Base-by-base conservation (phyloP, 1,140 invertebrate genomes). In the Ostrea edulis region DNA sequence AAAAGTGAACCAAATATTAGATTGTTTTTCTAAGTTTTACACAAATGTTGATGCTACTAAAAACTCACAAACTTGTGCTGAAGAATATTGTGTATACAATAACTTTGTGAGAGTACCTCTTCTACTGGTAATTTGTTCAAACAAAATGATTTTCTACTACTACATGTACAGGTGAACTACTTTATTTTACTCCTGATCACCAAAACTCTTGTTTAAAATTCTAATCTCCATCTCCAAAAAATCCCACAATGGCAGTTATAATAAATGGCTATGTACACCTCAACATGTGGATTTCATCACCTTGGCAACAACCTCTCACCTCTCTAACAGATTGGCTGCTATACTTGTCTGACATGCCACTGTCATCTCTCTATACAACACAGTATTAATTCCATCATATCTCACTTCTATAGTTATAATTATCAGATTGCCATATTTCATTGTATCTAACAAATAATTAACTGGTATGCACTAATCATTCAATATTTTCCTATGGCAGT, bases 291-390 rank as follows among this genome's bases (percentile, higher is more conserved):
- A 77, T 25, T 25, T 77, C 25, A 29, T 77, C 68, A 77, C 68
- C 68, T 35, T 77, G 29, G 29, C 25, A 77, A 77, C 68, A 77
- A 77, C 68, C 68, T 77, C 68, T 77, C 68, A 77, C 68, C 68
- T 77, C 25, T 77, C 3, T 77, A 12, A 77, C 29, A 17, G 68
- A 77, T 11, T 77, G 68, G 68, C 22, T 77, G 29, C 68, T 77
- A 29, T 29, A 77, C 14, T 29, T 77, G 22, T 77, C 68, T 77
- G 68, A 77, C 68, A 29, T 77, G 25, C 22, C 29, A 29, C 68
- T 77, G 22, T 35, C 68, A 77, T 77, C 68, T 25, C 68, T 77
- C 68, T 77, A 77, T 77, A 77, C 29, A 29, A 29, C n/a, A 58
- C 68, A 77, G 12, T 62, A 62, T n/a, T 2, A 62, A 62, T 17